phyloP scores from a whole-genome alignment of 2,888 invertebrate genomes.

The Dicroscelio sp. region DNA sequence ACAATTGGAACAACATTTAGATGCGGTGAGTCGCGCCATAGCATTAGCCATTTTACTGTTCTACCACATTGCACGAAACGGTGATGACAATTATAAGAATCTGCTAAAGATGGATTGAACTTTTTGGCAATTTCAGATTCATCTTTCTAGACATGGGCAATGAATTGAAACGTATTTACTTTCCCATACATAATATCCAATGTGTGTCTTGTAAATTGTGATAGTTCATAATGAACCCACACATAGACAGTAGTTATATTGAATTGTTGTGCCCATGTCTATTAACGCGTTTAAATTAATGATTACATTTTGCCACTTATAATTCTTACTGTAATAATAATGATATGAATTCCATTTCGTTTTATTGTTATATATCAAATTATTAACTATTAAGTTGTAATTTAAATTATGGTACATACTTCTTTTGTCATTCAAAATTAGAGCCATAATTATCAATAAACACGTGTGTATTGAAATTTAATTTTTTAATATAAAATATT shows the following conservation, averaged over 20 bases:
- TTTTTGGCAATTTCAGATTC: constrained; percentile 11
- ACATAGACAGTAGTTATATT: no score
- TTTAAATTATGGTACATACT: constrained; percentile 31
- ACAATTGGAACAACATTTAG: constrained; percentile 92
- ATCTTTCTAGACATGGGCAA: constrained; percentile 28
- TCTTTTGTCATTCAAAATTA: background rate
- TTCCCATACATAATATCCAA: no score
- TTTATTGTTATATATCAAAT: no score
- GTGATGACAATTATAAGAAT: constrained; percentile 86
- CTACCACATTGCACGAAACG: constrained; percentile 91
- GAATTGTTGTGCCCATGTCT: no score
- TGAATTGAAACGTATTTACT: background rate
- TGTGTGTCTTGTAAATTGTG: no score
- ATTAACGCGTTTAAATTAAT: no score
- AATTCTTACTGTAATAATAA: no score
- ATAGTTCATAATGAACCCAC: no score
- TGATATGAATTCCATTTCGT: no score
- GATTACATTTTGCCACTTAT: no score
- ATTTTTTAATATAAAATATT: background rate
- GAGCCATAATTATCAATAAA: no score
- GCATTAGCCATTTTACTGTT: constrained; percentile 90
- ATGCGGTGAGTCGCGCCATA: constrained; percentile 91
- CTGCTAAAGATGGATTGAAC: constrained; percentile 61
- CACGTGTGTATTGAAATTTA: background rate
- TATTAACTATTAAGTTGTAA: no score